Conservation (phyloP, 2,113 vertebrate genomes). For the Kobus ellipsiprymnus region DNA sequence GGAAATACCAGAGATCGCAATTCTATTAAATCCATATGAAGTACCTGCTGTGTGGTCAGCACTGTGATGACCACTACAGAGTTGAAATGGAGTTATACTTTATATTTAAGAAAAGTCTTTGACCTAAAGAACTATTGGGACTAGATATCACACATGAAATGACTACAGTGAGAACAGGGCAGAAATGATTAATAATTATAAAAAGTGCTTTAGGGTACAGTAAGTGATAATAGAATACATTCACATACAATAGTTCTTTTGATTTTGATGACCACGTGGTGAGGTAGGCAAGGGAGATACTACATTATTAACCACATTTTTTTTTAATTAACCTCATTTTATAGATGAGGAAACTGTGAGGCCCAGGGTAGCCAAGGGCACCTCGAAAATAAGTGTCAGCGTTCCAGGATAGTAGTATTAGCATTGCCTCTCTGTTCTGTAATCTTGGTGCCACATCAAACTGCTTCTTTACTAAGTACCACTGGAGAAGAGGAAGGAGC, state of each 20-base stretch:
- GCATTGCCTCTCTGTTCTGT: background rate
- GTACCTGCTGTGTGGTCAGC: background rate
- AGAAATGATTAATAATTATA: background rate
- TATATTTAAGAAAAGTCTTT: background rate
- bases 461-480: background rate
- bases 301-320: background rate
- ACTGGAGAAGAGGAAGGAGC: background rate
- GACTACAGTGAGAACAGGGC: background rate
- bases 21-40: background rate
- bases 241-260: background rate
- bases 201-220: background rate
- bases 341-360: background rate
- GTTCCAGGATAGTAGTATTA: background rate
- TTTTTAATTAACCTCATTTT: background rate
- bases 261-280: background rate
- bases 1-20: background rate
- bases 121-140: background rate
- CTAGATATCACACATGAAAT: background rate
- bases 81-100: background rate
- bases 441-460: background rate
- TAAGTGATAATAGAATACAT: background rate
- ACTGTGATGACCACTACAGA: background rate
- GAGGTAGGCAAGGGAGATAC: background rate
- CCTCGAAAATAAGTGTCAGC: background rate
- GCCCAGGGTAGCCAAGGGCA: background rate